Evolutionary conservation across 2,888 invertebrate species (phyloP).

Genomic region (Mythimna lalbum): DNA sequence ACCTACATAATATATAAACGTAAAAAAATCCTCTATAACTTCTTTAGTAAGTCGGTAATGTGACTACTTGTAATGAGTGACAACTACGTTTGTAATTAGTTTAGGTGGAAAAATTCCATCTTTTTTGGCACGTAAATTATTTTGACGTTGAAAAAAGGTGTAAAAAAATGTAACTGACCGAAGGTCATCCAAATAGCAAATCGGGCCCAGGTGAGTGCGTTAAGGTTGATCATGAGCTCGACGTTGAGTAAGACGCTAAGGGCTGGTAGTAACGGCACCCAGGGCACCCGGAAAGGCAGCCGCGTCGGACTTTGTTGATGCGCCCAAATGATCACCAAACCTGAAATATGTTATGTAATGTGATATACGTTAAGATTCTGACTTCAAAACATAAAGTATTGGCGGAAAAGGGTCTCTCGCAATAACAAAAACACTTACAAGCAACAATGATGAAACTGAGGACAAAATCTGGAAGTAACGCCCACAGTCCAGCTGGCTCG

Average conservation of each 20-base stretch:
- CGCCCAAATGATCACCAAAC: constrained; percentile 93
- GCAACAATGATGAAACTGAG: constrained; percentile 92
- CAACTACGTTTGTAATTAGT: constrained; percentile 25
- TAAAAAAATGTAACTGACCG: constrained; percentile 86
- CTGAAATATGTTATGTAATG: constrained; percentile 75
- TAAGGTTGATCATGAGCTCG: constrained; percentile 95
- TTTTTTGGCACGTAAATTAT: constrained; percentile 32
- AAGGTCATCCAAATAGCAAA: constrained; percentile 97
- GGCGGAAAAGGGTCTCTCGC: not conserved
- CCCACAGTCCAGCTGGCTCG: constrained; percentile 92
- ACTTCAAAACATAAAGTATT: not conserved
- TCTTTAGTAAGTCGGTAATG: constrained; percentile 19
- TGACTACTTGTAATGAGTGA: constrained; percentile 41
- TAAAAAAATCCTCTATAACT: constrained; percentile 1
- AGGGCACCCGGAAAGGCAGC: constrained; percentile 94
- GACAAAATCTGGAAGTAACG: constrained; percentile 91
- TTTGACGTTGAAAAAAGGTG: not conserved
- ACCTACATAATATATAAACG: not conserved
- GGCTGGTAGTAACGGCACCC: constrained; percentile 95
- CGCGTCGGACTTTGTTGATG: constrained; percentile 94
- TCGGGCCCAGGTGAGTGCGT: constrained; percentile 95
- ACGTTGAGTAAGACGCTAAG: constrained; percentile 95
- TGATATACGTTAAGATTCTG: not conserved
- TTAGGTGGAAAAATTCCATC: constrained; percentile 28
- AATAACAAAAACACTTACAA: constrained; percentile 88